Conservation (phyloP, 1,140 invertebrate genomes). For the Macrostomum lignano region DNA sequence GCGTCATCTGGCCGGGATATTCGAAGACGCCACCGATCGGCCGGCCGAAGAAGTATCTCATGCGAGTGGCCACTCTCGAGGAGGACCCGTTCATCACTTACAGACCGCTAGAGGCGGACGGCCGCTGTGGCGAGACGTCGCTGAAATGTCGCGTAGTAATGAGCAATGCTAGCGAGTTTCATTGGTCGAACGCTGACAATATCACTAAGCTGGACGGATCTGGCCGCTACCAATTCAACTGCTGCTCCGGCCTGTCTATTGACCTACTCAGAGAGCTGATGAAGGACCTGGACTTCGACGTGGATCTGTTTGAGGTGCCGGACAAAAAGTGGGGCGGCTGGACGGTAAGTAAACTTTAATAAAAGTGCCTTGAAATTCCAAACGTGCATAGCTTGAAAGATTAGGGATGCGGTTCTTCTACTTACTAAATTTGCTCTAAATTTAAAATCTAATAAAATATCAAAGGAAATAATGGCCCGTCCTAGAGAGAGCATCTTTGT, state of each 20-base stretch:
- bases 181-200: too few relatives aligned
- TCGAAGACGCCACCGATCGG: conserved; percentile 73
- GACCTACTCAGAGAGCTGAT: conserved; percentile 48
- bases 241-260: conserved; percentile 88
- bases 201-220: too few relatives aligned
- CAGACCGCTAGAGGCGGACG: background rate
- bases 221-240: too few relatives aligned
- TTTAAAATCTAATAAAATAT: conserved; percentile 1
- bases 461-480: too few relatives aligned
- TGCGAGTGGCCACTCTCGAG: conserved; percentile 75
- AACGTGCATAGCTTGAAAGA: too few relatives aligned
- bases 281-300: conserved; percentile 72
- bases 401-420: background rate
- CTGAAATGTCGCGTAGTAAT: too few relatives aligned
- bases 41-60: conserved; percentile 75
- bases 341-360: conserved; percentile 3
- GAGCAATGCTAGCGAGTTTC: too few relatives aligned
- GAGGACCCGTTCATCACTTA: conserved; percentile 62
- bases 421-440: conserved; percentile 1
- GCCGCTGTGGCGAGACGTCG: background rate
- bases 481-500: too few relatives aligned
- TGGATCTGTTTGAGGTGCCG: conserved; percentile 64
- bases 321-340: conserved; percentile 73
- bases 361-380: too few relatives aligned
- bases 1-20: conserved; percentile 89